These are phyloP conservation scores for Planiliza haematocheilus DNA, from an alignment of 2,113 vertebrate species.

Conservation along the genomic window DNA sequence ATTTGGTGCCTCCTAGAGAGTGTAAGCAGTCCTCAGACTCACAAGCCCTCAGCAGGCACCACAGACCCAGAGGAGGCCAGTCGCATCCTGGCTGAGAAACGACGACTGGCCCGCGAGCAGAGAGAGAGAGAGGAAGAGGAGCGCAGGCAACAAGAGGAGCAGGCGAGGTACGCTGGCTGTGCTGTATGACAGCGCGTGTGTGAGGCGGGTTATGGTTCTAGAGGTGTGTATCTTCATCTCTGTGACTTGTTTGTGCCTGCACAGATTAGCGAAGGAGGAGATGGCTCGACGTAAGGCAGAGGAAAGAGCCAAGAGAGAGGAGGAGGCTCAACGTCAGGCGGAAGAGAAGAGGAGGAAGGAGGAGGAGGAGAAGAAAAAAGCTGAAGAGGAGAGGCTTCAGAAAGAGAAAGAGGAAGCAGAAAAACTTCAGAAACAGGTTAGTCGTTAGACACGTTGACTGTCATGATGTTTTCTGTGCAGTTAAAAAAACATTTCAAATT, in stretches of 20 bases:
- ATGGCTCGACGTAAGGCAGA: constrained; percentile 88
- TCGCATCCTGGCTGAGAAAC: constrained; percentile 91
- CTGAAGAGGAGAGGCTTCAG: constrained; percentile 84
- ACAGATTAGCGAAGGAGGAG: constrained; percentile 90
- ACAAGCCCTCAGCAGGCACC: constrained; percentile 89
- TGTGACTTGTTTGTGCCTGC: background rate
- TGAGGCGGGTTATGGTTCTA: background rate
- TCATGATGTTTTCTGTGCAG: background rate
- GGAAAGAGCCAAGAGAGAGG: constrained; percentile 88
- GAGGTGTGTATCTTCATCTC: background rate
- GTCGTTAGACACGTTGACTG: no score
- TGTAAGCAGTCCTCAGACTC: constrained; percentile 62
- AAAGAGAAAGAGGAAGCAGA: constrained; percentile 85
- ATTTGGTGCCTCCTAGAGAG: constrained; percentile 50
- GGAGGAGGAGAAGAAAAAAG: constrained; percentile 84
- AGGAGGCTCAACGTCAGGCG: constrained; percentile 85
- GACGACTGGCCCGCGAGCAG: constrained; percentile 93
- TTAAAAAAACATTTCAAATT: background rate
- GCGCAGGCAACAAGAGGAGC: constrained; percentile 87
- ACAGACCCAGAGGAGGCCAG: constrained; percentile 94
- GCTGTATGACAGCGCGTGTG: background rate
- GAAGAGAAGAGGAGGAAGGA: constrained; percentile 81
- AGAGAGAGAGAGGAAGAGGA: constrained; percentile 92
- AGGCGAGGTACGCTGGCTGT: constrained; percentile 83
- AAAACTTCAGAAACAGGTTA: constrained; percentile 89